Base-by-base conservation (phyloP, 2,113 vertebrate genomes). In the Rhea americana region DNA sequence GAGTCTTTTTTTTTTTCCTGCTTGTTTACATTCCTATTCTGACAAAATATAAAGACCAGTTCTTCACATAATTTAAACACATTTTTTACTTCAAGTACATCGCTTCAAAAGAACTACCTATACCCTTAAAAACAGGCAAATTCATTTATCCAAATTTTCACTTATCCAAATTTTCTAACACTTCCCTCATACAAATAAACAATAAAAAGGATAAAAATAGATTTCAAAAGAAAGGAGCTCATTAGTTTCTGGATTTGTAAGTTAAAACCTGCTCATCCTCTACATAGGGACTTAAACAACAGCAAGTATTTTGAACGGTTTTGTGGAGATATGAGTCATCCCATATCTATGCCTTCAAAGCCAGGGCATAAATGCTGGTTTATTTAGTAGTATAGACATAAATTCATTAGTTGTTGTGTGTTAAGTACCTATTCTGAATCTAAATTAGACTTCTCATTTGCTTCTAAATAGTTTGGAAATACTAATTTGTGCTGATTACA, bases 361-460 rank as follows among this genome's bases (percentile, higher is more conserved):
- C 15, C 63, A 94, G 28, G 45, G 63, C 48, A 76, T 19, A 70
- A 67, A 76, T 28, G 21, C 19, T 11, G 3, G 11, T 90, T 79
- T 80, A 58, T 59, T 85, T 70, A 80, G 88, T 6, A 80, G 59
- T 43, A 56, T 4, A 82, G 79, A 65, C 28, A 82, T 43, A 73
- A 80, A 90, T 62, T 88, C 15, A 88, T 88, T 35, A 73, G 67
- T 53, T 77, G 39, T 15, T 77, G 39, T 15, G 39, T 32, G 28
- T 37, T 28, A 76, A 92, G 55, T 41, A 62, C 41, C 48, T 79
- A 55, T 30, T 89, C 76, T 76, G 45, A 73, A 85, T 89, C 87
- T 83, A 80, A 55, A 85, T 13, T 2, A 63, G 51, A 50, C 37
- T 70, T 66, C 79, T 65, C 21, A 73, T 26, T 85, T 83, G 43